A percentile compares a stretch with the other conserved stretches of the same genome.
These are phyloP conservation scores for Onychomys torridus DNA, from an alignment of 2,797 vertebrate species.

Conservation along the genomic window DNA sequence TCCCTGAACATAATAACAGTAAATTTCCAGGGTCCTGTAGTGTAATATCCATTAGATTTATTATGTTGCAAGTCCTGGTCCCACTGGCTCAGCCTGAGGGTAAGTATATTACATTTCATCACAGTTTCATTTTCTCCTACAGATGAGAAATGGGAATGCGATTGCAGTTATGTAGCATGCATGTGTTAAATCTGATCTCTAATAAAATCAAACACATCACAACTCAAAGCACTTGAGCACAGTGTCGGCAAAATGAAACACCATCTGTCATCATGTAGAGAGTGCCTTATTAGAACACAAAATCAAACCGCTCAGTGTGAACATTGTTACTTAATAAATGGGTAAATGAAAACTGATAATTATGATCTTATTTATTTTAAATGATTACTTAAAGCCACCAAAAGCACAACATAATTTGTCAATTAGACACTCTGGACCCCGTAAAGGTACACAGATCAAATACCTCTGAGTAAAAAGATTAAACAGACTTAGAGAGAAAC, in stretches of 20 bases:
- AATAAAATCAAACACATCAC: conserved; percentile 99
- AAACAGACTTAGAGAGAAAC: conserved; percentile 77
- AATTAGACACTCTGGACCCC: conserved; percentile 86
- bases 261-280: conserved; percentile 96
- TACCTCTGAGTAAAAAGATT: conserved; percentile 81
- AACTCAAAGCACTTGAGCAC: conserved; percentile 95
- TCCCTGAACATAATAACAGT: conserved; percentile 93
- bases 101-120: conserved; percentile 99
- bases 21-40: conserved; percentile 93
- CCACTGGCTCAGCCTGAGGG: conserved; percentile 97
- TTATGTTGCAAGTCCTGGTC: conserved; percentile 98
- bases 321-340: conserved; percentile 90
- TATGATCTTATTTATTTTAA: conserved; percentile 91
- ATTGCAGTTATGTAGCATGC: conserved; percentile 98
- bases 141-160: conserved; percentile 98
- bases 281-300: conserved; percentile 95
- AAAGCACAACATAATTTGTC: conserved; percentile 87
- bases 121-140: conserved; percentile 99
- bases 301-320: conserved; percentile 90
- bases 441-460: conserved; percentile 80
- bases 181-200: conserved; percentile 99
- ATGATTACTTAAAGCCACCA: conserved; percentile 88
- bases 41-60: conserved; percentile 99
- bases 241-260: conserved; percentile 95
- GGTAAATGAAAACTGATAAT: conserved; percentile 90